Evolutionary conservation across 2,888 invertebrate species (phyloP), one percentile per base, ranked within the genome.

Genomic region (Brachypalpus laphriformis): DNA sequence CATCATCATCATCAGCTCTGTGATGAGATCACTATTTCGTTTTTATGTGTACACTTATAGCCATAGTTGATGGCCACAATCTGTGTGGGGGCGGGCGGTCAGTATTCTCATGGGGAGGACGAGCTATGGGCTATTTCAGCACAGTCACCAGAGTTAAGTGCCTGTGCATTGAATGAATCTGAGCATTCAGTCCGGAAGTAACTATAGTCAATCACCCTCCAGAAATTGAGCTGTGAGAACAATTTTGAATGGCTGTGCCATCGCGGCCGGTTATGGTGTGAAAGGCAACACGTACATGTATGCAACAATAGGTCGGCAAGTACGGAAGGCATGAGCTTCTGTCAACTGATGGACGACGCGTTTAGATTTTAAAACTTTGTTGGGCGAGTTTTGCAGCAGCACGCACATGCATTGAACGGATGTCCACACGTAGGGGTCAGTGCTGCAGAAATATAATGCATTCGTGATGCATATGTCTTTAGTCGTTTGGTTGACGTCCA

Each of bases 121-220:
- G n/a, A n/a, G n/a, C n/a, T n/a, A n/a, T n/a, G n/a, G n/a, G n/a
- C n/a, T n/a, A 3, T 54, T 61, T 54, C 25, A 45, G 77, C 61
- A 45, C 7, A 61, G 54, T 77, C 68, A 77, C 61, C 18, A 45
- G 40, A 66, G 40, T 77, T 70, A 77, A 70, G 77, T 70, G 68
- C 11, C 20, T 45, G 63, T 75, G 28, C 68, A 59, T 28, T 66
- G 40, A 70, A 77, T 45, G 45, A 45, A 70, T 68, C 34, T 37
- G 56, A 77, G 54, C 70, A 70, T 70, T 61, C 70, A 77, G 77
- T 70, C 77, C 77, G 77, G 77, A 77, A 77, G 77, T 61, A 42
- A 56, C 70, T 70, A 77, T 70, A 77, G 70, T 76, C 57, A 68
- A 59, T 76, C 76, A 66, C 68, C 66, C 76, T 59, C 66, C 20